Base-by-base conservation (phyloP, 2,888 invertebrate genomes). In the Campoletis raptor region DNA sequence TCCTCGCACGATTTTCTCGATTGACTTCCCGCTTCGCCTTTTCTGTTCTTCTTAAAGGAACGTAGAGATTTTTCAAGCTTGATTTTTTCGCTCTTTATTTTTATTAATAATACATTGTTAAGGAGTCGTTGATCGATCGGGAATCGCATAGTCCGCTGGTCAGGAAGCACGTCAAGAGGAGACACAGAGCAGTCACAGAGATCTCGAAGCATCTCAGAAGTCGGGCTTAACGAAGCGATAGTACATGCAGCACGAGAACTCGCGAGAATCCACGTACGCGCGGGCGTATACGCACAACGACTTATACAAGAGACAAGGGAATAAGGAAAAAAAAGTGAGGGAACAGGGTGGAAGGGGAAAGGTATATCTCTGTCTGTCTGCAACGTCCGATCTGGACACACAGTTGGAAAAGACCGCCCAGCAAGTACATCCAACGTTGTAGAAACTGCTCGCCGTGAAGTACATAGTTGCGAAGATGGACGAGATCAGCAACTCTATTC, bases 61-160 rank as follows among this genome's bases (percentile, higher is more conserved):
- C 73, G 61, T 15, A 52, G 48, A 61, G 30, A 61, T 84, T 42
- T 61, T 80, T 69, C 54, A 70, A 45, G 30, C 21, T 70, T 2
- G 7, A 64, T 80, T 37, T 73, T 66, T 69, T 61, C 37, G 5
- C 45, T 7, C 9, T 9, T 21, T 21, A 3, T 76, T 82, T 83
- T 79, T 85, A 79, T 83, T 82, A 80, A 80, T 86, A 86, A 86
- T 80, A 57, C 80, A 80, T 76, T 83, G 80, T 83, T 85, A 85
- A 83, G 72, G 86, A 86, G 83, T 86, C 83, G 81, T 83, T 86
- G 86, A 86, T 86, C 77, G 83, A 86, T 86, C 81, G 83, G 36
- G 67, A 77, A 72, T 70, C n/a, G 86, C 66, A 48, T 85, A 69
- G 40, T 85, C 74, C 40, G 42, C 61, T 74, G 77, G 81, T 66